Evolutionary conservation across 2,113 vertebrate genomes (phyloP).

Genomic region (Poeciliopsis prolifica): DNA sequence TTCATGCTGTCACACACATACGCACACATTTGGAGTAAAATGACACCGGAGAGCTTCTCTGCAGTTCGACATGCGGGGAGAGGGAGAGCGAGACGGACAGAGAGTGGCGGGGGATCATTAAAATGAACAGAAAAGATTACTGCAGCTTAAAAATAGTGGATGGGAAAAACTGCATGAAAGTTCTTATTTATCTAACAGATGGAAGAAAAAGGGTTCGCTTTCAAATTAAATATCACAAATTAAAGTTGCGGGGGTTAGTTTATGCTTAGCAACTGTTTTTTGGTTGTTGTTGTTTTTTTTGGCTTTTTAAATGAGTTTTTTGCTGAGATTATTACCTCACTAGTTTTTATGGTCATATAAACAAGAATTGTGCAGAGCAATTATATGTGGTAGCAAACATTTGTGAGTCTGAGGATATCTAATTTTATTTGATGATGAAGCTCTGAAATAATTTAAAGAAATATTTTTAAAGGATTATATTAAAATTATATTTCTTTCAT

Average conservation of each 20-base stretch:
- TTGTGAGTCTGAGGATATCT: neutral
- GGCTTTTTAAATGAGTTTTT: neutral
- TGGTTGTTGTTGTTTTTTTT: neutral
- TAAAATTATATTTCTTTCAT: too few relatives aligned
- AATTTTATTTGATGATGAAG: neutral
- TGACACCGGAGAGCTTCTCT: conserved; percentile 57
- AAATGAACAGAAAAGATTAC: conserved; percentile 56
- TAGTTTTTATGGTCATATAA: neutral
- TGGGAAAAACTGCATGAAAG: conserved; percentile 29
- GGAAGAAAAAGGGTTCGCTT: neutral
- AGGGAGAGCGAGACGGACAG: conserved; percentile 31
- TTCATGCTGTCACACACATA: conserved; percentile 66
- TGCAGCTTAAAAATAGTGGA: conserved; percentile 47
- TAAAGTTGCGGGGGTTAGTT: neutral
- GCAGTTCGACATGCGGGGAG: conserved; percentile 38
- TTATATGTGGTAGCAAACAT: neutral
- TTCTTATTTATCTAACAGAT: conserved; percentile 22
- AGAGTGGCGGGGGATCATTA: conserved; percentile 48
- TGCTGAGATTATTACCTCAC: neutral
- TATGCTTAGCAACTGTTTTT: neutral
- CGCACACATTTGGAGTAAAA: conserved; percentile 46
- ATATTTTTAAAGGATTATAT: too few relatives aligned
- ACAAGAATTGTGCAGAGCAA: neutral
- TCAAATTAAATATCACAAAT: neutral
- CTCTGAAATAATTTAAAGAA: too few relatives aligned